Evolutionary conservation across 2,888 invertebrate species (phyloP).

Genomic region (Doris montereyensis): DNA sequence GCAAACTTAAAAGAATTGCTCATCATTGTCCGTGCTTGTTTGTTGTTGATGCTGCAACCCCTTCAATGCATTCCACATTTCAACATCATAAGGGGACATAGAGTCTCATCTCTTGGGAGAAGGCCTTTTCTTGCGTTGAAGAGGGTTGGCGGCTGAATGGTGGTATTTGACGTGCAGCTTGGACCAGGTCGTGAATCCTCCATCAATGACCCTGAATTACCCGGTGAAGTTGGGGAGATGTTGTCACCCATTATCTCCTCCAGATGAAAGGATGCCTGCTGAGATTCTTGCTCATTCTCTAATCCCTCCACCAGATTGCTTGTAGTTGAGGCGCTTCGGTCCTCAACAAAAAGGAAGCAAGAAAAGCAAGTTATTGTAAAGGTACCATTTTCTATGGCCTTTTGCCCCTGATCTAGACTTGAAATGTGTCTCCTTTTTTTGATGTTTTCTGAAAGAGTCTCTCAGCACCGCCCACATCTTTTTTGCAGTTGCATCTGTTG

Average conservation of each 20-base stretch:
- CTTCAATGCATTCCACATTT: background rate
- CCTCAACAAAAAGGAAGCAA: conserved; percentile 7
- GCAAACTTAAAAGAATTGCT: background rate
- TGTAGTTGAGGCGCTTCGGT: background rate
- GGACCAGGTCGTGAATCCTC: too few relatives aligned
- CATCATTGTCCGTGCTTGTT: background rate
- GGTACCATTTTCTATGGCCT: background rate
- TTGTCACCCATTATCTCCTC: background rate
- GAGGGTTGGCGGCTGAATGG: background rate
- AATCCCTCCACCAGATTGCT: background rate
- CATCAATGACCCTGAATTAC: too few relatives aligned
- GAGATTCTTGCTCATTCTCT: background rate
- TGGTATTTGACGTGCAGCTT: too few relatives aligned
- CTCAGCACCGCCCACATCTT: conserved; percentile 11
- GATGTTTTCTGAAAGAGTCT: conserved; percentile 1
- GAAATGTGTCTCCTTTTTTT: background rate
- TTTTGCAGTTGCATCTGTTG: conserved; percentile 8
- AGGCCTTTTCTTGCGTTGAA: background rate
- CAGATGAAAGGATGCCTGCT: background rate
- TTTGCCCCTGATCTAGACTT: background rate
- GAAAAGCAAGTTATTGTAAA: background rate
- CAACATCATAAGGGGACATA: background rate
- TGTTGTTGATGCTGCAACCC: background rate
- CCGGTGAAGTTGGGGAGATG: background rate
- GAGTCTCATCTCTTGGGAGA: background rate